Evolutionary conservation across 2,797 vertebrate species (phyloP), one percentile per base, ranked within the genome.

Genomic region (Prunella strophiata): DNA sequence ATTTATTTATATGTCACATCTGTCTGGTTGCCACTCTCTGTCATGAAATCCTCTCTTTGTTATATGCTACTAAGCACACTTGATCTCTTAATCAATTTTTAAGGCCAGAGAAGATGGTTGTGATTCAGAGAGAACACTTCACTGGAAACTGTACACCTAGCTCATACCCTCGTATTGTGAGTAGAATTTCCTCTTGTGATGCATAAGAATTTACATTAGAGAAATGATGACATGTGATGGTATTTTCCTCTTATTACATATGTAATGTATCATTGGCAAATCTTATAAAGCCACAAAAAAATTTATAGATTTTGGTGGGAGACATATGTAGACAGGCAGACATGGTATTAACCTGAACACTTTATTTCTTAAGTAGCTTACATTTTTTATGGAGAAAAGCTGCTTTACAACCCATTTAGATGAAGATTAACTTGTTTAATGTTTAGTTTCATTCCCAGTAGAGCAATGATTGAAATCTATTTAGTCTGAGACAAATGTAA

Each of bases 351-450:
- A 94, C 48, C 43, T 65, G 68, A 91, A 77, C 40, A 48, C 52
- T 89, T 84, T 75, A 43, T 87, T 95, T 94, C 73, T 70, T 93
- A 95, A 96, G 94, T 95, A 88, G 86, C 91, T 96, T 93, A 92
- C 57, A 77, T 84, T 94, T 93, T 94, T 92, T 75, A 91, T 68
- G 54, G 57, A 88, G 73, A 85, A 96, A 96, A 90, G 83, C 89
- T 78, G 58, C 94, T 96, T 96, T 96, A 63, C 82, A 95, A 43
- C 40, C 58, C 67, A 89, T 88, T 96, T 75, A 91, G 89, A 93
- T 84, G n/a, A 94, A 91, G 95, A 94, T 95, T 96, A 94, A 93
- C 42, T 96, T 94, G 85, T 95, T 94, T 94, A 91, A 92, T 81
- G 55, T 89, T 95, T 93, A 82, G 67, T 51, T 96, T 90, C n/a